Evolutionary conservation across 2,113 vertebrate species (phyloP).

Genomic region (Myrmophylax atrothorax): DNA sequence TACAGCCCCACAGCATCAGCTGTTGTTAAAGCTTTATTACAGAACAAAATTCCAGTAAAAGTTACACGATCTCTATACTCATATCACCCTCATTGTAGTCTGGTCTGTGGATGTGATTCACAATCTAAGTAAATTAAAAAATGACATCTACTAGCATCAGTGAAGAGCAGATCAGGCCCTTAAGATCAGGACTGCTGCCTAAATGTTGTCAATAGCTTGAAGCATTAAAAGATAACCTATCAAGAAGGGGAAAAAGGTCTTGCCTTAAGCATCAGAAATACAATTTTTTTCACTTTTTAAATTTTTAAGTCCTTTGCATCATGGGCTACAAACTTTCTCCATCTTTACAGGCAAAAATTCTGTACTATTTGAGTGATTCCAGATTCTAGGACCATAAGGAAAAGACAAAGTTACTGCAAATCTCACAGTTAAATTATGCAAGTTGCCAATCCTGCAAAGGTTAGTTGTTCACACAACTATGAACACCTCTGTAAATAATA

Average conservation of each 20-base stretch:
- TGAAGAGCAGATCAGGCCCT: background rate
- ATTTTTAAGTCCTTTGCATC: background rate
- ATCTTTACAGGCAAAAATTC: background rate
- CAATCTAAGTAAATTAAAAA: background rate
- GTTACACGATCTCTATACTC: background rate
- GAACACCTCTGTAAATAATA: background rate
- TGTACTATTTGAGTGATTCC: background rate
- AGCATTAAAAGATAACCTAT: background rate
- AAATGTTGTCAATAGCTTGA: background rate
- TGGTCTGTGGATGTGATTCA: background rate
- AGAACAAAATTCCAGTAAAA: background rate
- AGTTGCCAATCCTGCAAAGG: background rate
- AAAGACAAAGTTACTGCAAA: background rate
- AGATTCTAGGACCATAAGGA: background rate
- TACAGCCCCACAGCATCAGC: background rate
- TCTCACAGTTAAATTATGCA: background rate
- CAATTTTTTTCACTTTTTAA: background rate
- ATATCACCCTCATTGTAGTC: background rate
- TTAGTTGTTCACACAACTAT: background rate
- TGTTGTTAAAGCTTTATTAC: background rate
- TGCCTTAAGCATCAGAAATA: background rate
- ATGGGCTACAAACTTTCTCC: background rate
- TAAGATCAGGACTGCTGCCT: background rate
- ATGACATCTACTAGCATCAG: background rate
- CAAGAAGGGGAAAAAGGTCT: background rate